Percentiles rank a stretch among this genome's conserved stretches.
Evolutionary conservation across 2,113 vertebrate species (phyloP).

Genomic region (Cyanoderma ruficeps): DNA sequence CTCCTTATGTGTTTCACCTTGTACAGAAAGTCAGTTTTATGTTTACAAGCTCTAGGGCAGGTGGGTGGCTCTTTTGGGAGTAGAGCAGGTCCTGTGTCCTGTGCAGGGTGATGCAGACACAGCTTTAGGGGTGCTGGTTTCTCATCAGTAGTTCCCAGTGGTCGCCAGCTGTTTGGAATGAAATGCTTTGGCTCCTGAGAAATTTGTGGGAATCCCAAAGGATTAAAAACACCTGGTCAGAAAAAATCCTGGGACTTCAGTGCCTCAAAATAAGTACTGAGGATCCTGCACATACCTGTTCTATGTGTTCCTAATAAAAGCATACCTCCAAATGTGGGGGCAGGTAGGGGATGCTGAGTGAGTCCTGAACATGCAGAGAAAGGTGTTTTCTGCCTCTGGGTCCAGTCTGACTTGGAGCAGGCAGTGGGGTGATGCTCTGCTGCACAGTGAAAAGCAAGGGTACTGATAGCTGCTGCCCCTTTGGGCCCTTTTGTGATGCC

Average conservation of each 20-base stretch:
- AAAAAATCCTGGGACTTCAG: background rate
- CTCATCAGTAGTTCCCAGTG: background rate
- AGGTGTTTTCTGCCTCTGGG: background rate
- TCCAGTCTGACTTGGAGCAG: background rate
- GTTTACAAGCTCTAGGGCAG: accelerated
- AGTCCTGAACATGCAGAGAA: background rate
- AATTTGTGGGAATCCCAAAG: background rate
- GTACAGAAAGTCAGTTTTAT: background rate
- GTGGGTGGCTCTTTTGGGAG: background rate
- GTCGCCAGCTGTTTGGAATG: background rate
- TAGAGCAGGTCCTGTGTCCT: background rate
- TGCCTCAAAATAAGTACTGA: background rate
- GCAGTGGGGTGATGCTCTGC: background rate
- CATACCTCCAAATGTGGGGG: background rate
- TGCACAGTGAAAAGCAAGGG: background rate
- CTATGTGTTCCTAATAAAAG: background rate
- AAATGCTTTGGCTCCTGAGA: conserved; percentile 4
- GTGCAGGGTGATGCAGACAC: background rate
- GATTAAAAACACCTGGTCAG: background rate
- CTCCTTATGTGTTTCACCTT: background rate
- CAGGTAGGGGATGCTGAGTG: background rate
- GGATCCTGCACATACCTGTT: background rate
- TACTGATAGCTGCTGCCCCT: background rate
- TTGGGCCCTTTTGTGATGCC: background rate
- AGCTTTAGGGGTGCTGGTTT: background rate